Conservation (phyloP, 53 echinoderm and acorn worm genomes). For the Holothuria scabra region DNA sequence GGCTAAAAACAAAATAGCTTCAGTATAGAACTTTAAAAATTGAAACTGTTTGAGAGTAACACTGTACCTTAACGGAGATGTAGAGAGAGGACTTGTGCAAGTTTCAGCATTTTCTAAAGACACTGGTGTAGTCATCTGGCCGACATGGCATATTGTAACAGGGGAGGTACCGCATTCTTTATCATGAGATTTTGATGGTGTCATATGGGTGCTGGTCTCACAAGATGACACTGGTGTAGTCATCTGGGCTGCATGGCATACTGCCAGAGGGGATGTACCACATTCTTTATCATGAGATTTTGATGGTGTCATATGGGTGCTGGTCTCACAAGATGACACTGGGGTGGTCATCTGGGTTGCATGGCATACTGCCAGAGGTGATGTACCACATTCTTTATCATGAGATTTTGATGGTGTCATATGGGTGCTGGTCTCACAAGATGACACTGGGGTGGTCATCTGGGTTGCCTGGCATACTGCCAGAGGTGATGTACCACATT, state of each 20-base stretch:
- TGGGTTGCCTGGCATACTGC: not conserved
- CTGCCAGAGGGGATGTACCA: not conserved
- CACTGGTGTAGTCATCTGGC: conserved; percentile 38
- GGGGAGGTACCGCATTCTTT: conserved; percentile 15
- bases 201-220: conserved; percentile 31
- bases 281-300: conserved; percentile 14
- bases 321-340: conserved; percentile 26
- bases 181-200: not conserved
- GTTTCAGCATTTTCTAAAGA: conserved; percentile 41
- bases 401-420: conserved; percentile 15
- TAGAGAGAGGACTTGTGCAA: not conserved
- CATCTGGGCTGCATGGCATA: not conserved
- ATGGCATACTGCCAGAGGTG: not conserved
- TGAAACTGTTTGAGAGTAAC: not conserved
- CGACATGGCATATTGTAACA: not conserved
- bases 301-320: conserved; percentile 36
- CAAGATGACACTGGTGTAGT: conserved; percentile 33
- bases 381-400: conserved; percentile 15
- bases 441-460: conserved; percentile 30
- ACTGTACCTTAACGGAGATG: conserved; percentile 12
- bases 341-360: conserved; percentile 21
- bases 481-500: conserved; percentile 4
- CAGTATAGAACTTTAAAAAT: no score
- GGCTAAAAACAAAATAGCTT: no score
- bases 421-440: conserved; percentile 34